These are phyloP conservation scores for Bovichtus variegatus DNA, from an alignment of 2,797 vertebrate species.

Conservation along the genomic window DNA sequence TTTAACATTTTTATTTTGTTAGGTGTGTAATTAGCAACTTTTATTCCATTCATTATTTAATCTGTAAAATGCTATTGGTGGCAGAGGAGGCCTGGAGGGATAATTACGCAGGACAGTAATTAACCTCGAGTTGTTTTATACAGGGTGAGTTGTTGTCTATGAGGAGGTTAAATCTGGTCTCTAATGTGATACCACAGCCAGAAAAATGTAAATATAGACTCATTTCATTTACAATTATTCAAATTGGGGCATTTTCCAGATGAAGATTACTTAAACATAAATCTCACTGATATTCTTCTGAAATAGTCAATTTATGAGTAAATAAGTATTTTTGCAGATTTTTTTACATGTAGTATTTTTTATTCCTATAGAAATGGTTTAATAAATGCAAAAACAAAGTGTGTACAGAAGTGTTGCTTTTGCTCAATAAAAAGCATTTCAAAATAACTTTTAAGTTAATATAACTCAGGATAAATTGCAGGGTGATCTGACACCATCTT, in stretches of 20 bases:
- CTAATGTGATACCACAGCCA: background rate
- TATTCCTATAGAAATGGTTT: background rate
- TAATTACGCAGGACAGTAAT: conserved; percentile 21
- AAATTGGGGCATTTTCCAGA: background rate
- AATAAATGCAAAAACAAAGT: background rate
- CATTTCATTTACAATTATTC: no score
- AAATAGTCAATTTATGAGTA: background rate
- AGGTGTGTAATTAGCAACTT: background rate
- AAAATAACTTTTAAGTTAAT: background rate
- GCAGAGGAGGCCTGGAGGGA: conserved; percentile 13
- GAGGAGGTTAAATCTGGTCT: background rate
- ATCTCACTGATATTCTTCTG: background rate
- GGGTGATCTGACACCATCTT: background rate
- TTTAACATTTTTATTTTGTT: background rate
- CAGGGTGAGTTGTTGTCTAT: background rate
- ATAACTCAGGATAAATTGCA: background rate
- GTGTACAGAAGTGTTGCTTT: background rate
- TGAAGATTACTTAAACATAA: background rate
- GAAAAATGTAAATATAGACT: no score
- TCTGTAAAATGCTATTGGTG: background rate
- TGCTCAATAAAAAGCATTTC: background rate
- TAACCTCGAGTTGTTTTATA: conserved; percentile 14
- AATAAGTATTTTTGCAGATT: background rate
- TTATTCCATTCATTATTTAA: background rate
- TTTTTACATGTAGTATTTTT: background rate